phyloP scores from a whole-genome alignment of 2,797 vertebrate genomes.

The Sternarchorhynchus goeldii region DNA sequence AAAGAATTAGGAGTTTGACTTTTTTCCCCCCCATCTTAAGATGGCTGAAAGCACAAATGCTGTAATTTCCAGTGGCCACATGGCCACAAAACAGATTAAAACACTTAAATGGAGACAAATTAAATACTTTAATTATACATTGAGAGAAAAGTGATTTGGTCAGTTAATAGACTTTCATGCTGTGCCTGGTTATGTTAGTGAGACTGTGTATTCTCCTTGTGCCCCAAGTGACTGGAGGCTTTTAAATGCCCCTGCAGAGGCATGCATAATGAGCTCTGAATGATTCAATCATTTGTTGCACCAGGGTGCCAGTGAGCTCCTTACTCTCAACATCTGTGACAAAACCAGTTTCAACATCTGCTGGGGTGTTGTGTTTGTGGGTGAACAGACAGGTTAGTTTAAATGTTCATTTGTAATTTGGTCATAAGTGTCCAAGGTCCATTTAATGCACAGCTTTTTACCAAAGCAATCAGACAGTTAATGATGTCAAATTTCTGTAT shows the following conservation, averaged over 20 bases:
- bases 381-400: background rate
- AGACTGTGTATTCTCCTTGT: background rate
- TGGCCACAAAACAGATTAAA: background rate
- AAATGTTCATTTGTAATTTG: slow-evolving; percentile 33
- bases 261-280: slow-evolving; percentile 36
- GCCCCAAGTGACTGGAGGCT: background rate
- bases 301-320: slow-evolving; percentile 28
- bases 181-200: slow-evolving; percentile 17
- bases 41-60: background rate
- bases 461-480: slow-evolving; percentile 6
- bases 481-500: background rate
- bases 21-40: too few relatives aligned
- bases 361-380: slow-evolving; percentile 14
- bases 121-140: slow-evolving; percentile 48
- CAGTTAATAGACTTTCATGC: slow-evolving; percentile 36
- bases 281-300: slow-evolving; percentile 35
- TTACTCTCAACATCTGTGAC: slow-evolving; percentile 33
- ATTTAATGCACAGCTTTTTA: slow-evolving; percentile 5
- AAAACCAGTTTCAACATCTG: slow-evolving; percentile 29
- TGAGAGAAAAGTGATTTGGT: slow-evolving; percentile 32
- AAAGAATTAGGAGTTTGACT: slow-evolving; percentile 46
- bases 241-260: slow-evolving; percentile 2
- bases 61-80: too few relatives aligned
- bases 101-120: background rate
- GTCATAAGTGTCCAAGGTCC: slow-evolving; percentile 33